Evolutionary conservation across 2,797 vertebrate species (phyloP), one percentile per base, ranked within the genome.

Genomic region (Neomorphus geoffroyi): DNA sequence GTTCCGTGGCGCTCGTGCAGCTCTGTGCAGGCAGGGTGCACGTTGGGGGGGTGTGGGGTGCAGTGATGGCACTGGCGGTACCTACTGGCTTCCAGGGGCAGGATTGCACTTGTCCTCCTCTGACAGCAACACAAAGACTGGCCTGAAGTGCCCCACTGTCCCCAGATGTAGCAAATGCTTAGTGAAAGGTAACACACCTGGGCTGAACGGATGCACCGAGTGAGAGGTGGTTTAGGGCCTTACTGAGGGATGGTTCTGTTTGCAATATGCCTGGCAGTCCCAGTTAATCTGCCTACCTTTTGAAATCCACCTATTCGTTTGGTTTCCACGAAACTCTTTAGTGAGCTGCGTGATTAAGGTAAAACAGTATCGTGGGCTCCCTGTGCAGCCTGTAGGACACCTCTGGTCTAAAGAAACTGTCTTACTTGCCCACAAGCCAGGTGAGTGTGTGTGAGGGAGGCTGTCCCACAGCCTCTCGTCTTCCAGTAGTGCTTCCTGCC

Each of bases 1-100:
- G 8, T 60, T 69, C 7, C 28, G 75, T 61, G 45, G 17, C 18
- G 61, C 41, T 56, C 4, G 0, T 13, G 5, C 0, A 8, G 24
- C 17, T 73, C 7, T 80, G 16, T 13, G 28, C 11, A n/a, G n/a
- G n/a, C 15, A 19, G 12, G 21, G 37, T 30, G 16, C 57, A 18
- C 18, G 3, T 33, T 77, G 15, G 32, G 43, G 45, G 32, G 35
- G 54, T 61, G 18, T 16, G 51, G 58, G 57, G 6, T 48, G 43
- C 30, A 28, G 33, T 30, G 60, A 21, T 46, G 50, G n/a, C 48
- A 61, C 3, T 18, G 67, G 28, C 26, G 46, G 60, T 18, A 23
- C 26, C 37, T 70, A 51, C 60, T 50, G 43, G 32, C 65, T 62
- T 41, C 11, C 5, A 11, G 5, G 30, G 22, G 4, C 16, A 65